These are phyloP conservation scores for Phrixothrix hirtus DNA, from an alignment of 2,888 invertebrate species.

Conservation along the genomic window DNA sequence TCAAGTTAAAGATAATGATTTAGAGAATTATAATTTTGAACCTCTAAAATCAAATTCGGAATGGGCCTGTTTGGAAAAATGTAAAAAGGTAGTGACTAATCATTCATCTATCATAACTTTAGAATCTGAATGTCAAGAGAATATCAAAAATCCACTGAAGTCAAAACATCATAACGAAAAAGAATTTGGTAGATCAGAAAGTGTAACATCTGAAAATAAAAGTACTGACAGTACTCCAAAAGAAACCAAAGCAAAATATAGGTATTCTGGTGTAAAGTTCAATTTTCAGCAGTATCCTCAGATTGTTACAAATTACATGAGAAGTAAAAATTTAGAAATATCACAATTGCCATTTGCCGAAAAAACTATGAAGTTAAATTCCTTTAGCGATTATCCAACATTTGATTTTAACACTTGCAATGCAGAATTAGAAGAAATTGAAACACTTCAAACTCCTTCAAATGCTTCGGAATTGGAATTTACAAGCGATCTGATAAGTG, in stretches of 20 bases:
- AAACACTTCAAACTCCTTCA: slow-evolving; percentile 73
- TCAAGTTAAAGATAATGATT: slow-evolving; percentile 41
- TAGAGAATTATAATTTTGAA: slow-evolving; percentile 22
- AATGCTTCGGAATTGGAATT: slow-evolving; percentile 76
- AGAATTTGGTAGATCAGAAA: slow-evolving; percentile 43
- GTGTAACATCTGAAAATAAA: slow-evolving; percentile 47
- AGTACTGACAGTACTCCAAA: slow-evolving; percentile 27
- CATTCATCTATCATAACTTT: slow-evolving; percentile 33
- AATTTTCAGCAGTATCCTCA: slow-evolving; percentile 75
- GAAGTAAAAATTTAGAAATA: slow-evolving; percentile 71
- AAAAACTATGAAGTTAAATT: slow-evolving; percentile 60
- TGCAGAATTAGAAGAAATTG: slow-evolving; percentile 60
- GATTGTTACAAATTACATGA: slow-evolving; percentile 75
- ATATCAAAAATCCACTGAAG: slow-evolving; percentile 3
- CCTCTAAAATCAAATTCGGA: slow-evolving; percentile 41
- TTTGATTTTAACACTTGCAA: slow-evolving; percentile 41
- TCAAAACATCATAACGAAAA: slow-evolving; percentile 7
- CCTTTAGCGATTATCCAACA: slow-evolving; percentile 27
- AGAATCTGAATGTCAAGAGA: slow-evolving; percentile 25
- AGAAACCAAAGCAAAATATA: slow-evolving; percentile 51
- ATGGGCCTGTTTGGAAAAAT: slow-evolving; percentile 34
- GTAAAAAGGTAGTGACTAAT: slow-evolving; percentile 19
- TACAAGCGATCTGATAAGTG: slow-evolving; percentile 53
- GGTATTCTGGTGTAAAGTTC: slow-evolving; percentile 74
- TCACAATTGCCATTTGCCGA: slow-evolving; percentile 64